phyloP scores from a whole-genome alignment of 2,888 invertebrate genomes.

The Halocaridina rubra region DNA sequence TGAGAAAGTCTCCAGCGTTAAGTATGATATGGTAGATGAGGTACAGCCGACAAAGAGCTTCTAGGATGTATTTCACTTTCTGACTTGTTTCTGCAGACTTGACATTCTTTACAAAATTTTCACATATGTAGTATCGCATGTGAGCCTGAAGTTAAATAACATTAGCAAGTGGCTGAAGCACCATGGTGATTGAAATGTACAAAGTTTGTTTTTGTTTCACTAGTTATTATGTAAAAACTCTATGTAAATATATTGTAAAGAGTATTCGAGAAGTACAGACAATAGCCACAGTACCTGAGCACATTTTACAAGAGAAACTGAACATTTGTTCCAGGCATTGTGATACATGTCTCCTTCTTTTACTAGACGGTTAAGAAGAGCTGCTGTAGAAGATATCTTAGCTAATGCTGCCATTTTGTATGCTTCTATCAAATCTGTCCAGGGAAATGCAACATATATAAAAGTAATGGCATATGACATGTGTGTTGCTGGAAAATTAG shows the following conservation, averaged over 20 bases:
- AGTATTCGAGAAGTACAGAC: too few species aligned
- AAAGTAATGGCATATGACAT: too few species aligned
- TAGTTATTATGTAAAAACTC: too few species aligned
- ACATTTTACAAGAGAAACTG: conserved; percentile 83
- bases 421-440: conserved; percentile 37
- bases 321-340: conserved; percentile 88
- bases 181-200: too few species aligned
- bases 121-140: conserved; percentile 83
- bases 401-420: conserved; percentile 22
- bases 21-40: conserved; percentile 54
- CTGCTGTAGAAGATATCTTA: conserved; percentile 68
- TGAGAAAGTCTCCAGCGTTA: conserved; percentile 52
- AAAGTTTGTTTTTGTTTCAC: too few species aligned
- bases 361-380: conserved; percentile 77
- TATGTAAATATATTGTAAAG: too few species aligned
- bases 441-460: too few species aligned
- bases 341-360: conserved; percentile 76
- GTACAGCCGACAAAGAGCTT: conserved; percentile 53
- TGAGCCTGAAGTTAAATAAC: conserved; percentile 74
- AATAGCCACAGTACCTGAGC: too few species aligned
- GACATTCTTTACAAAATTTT: conserved; percentile 72
- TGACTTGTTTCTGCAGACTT: conserved; percentile 41
- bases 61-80: conserved; percentile 26
- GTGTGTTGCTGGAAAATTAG: too few species aligned
- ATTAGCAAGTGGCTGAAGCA: too few species aligned